A percentile compares a stretch with the other conserved stretches of the same genome.
Evolutionary conservation across 2,113 vertebrate species (phyloP).

Genomic region (Rhinoderma darwinii): DNA sequence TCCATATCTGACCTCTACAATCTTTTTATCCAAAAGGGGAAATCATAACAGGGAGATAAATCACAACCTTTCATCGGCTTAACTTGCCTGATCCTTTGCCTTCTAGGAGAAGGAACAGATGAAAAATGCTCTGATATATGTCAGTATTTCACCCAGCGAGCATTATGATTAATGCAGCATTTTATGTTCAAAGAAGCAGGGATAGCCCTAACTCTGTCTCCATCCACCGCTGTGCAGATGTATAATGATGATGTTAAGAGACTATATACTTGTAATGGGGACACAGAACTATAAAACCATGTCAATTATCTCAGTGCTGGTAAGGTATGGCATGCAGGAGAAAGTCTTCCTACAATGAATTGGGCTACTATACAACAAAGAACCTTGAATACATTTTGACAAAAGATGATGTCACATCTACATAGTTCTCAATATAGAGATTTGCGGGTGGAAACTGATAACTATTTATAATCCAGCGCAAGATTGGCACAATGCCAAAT

Average conservation of each 20-base stretch:
- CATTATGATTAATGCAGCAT: conserved; percentile 52
- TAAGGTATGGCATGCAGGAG: background rate
- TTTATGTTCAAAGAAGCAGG: conserved; percentile 22
- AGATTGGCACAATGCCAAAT: background rate
- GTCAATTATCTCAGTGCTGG: background rate
- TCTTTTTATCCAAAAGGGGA: conserved; percentile 24
- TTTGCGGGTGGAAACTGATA: background rate
- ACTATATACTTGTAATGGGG: conserved; percentile 19
- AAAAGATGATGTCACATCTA: background rate
- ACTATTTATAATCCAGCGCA: background rate
- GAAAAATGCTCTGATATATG: conserved; percentile 34
- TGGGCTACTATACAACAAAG: background rate
- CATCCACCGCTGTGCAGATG: conserved; percentile 3
- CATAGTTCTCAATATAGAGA: background rate
- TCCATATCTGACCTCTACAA: conserved; percentile 19
- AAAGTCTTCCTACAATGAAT: background rate
- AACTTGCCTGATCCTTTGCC: conserved; percentile 44
- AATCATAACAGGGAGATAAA: conserved; percentile 35
- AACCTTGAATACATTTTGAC: background rate
- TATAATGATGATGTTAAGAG: conserved; percentile 30
- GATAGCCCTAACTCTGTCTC: background rate
- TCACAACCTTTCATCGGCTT: conserved; percentile 44
- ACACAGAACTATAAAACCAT: conserved; percentile 2
- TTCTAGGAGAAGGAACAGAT: conserved; percentile 36
- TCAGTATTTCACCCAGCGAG: conserved; percentile 40